These are phyloP conservation scores for Melinaea menophilus DNA, from an alignment of 2,888 invertebrate genomes.

Conservation along the genomic window DNA sequence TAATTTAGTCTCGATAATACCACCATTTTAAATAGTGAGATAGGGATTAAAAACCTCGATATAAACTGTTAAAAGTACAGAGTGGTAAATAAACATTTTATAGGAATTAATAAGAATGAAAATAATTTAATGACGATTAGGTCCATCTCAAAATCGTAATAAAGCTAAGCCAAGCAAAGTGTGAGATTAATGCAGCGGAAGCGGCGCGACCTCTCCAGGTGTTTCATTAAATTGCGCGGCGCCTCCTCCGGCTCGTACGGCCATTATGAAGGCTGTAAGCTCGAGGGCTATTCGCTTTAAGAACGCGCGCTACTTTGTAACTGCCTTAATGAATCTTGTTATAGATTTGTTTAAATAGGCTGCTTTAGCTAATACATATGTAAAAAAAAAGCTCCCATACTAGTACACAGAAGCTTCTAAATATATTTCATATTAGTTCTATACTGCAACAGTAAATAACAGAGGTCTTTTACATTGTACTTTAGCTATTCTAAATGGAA, in stretches of 20 bases:
- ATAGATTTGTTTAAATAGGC: constrained; percentile 75
- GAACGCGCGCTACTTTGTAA: constrained; percentile 77
- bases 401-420: too few species aligned
- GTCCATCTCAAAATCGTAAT: constrained; percentile 36
- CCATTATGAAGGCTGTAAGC: constrained; percentile 75
- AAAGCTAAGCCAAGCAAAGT: constrained; percentile 36
- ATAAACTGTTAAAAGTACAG: too few species aligned
- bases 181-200: constrained; percentile 74
- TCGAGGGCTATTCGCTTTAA: constrained; percentile 77
- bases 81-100: too few species aligned
- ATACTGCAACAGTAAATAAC: too few species aligned
- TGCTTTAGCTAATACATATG: constrained; percentile 57
- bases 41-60: background rate
- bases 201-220: constrained; percentile 74
- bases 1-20: constrained; percentile 29
- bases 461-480: too few species aligned
- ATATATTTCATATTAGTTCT: too few species aligned
- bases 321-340: constrained; percentile 77
- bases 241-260: constrained; percentile 68
- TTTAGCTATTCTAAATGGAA: background rate
- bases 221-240: constrained; percentile 76
- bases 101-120: background rate
- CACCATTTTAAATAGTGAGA: background rate
- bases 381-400: background rate
- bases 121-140: constrained; percentile 1